Evolutionary conservation across 2,113 vertebrate species (phyloP), one percentile per base, ranked within the genome.

Genomic region (Barbus barbus): DNA sequence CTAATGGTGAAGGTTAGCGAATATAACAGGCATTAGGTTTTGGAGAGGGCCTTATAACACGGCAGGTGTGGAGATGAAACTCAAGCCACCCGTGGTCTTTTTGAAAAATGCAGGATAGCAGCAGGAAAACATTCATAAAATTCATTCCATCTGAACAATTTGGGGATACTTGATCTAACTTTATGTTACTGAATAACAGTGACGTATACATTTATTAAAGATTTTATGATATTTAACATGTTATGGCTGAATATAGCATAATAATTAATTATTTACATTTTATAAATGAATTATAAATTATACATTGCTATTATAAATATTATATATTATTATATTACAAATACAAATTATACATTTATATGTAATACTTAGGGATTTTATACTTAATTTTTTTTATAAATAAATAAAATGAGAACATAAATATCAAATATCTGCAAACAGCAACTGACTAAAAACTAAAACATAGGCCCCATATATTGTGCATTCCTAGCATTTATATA

Each of bases 61-160:
- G 83, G 90, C 93, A 94, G 94, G 93, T 94, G 93, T 90, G 90
- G 81, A 85, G 85, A 28, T 90, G 92, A 93, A 94, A 94, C 89
- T 67, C 80, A 88, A 94, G 82, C 22, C 65, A 75, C 83, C 53
- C 60, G 11, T 76, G 88, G 72, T 61, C 44, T 12, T 46, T 74
- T 24, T 51, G 7, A 38, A n/a, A 36, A 69, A 69, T 36, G 65
- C 31, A 4, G 7, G 26, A 88, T 20, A 44, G 1, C 9, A n/a
- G 5, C 84, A 88, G 85, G 44, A 5, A 8, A 4, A 7, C n/a
- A 75, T 71, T 22, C 5, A 24, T 24, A 72, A 51, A 82, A 72
- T 41, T 0, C 3, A 44, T 38, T 41, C 22, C 31, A 26, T 24
- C 18, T 22, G 18, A 28, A 58, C 11, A 16, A 60, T n/a, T 53